phyloP scores from a whole-genome alignment of 2,113 vertebrate genomes.

The Gracilinanus agilis region DNA sequence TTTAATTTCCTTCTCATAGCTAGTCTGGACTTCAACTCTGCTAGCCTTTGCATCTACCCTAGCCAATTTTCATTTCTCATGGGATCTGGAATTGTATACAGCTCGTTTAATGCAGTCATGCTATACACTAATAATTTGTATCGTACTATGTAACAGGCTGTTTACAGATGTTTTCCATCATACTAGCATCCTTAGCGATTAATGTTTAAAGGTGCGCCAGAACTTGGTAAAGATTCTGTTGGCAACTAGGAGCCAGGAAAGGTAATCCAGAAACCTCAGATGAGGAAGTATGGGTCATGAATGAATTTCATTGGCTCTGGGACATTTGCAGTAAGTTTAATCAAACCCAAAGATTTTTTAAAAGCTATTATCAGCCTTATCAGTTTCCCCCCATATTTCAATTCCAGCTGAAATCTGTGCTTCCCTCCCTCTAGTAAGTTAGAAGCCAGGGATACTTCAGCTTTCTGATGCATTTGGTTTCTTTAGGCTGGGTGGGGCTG shows the following conservation, averaged over 20 bases:
- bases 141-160: conserved; percentile 9
- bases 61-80: conserved; percentile 28
- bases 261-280: conserved; percentile 26
- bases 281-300: conserved; percentile 11
- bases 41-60: conserved; percentile 43
- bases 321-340: conserved; percentile 7
- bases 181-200: conserved; percentile 15
- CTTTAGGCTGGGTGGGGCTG: conserved; percentile 64
- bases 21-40: conserved; percentile 36
- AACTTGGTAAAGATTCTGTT: background rate
- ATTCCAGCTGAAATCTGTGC: conserved; percentile 20
- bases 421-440: background rate
- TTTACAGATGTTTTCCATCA: conserved; percentile 17
- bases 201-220: background rate
- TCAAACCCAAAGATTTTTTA: conserved; percentile 10
- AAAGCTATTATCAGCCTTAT: conserved; percentile 6
- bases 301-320: background rate
- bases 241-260: background rate
- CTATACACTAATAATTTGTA: conserved; percentile 19
- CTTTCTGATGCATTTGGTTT: conserved; percentile 65
- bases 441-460: conserved; percentile 45
- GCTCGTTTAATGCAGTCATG: background rate
- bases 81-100: background rate
- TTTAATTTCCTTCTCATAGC: conserved; percentile 29
- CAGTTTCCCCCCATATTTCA: conserved; percentile 31